These are phyloP conservation scores for Thaumetopoea pityocampa DNA, from an alignment of 1,140 invertebrate genomes.

Conservation along the genomic window DNA sequence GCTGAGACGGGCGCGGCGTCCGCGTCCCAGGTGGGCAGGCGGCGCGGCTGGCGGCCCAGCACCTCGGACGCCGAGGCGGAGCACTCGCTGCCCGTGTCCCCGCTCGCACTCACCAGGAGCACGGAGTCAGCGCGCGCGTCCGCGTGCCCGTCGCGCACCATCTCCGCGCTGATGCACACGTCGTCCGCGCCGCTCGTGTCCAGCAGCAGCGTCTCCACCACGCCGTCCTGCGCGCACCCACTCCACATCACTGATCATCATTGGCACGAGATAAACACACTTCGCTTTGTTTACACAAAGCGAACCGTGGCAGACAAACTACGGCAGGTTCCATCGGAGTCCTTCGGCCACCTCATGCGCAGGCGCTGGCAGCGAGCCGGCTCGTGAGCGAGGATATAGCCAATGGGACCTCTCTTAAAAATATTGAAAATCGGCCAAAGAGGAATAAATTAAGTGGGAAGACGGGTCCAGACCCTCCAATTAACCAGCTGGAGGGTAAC, in stretches of 20 bases:
- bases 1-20: background rate
- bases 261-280: background rate
- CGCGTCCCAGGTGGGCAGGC: slow-evolving; percentile 25
- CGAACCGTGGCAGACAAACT: background rate
- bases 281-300: background rate
- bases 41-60: slow-evolving; percentile 21
- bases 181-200: slow-evolving; percentile 47
- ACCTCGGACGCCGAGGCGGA: slow-evolving; percentile 33
- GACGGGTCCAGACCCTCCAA: too few species aligned
- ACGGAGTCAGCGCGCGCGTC: slow-evolving; percentile 32
- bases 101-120: slow-evolving; percentile 26
- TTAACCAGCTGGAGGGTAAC: too few species aligned
- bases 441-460: too few species aligned
- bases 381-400: too few species aligned
- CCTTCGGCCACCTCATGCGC: too few species aligned
- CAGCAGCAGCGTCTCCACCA: slow-evolving; percentile 47
- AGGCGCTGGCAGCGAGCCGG: too few species aligned
- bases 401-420: too few species aligned
- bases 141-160: slow-evolving; percentile 45
- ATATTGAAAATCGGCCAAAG: too few species aligned
- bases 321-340: too few species aligned
- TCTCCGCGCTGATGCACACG: slow-evolving; percentile 33
- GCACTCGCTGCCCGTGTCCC: slow-evolving; percentile 19
- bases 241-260: background rate
- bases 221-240: slow-evolving; percentile 26